A percentile compares a stretch with the other conserved stretches of the same genome.
Conservation (phyloP, 2,888 invertebrate genomes). For the Sarcophaga subvicina region DNA sequence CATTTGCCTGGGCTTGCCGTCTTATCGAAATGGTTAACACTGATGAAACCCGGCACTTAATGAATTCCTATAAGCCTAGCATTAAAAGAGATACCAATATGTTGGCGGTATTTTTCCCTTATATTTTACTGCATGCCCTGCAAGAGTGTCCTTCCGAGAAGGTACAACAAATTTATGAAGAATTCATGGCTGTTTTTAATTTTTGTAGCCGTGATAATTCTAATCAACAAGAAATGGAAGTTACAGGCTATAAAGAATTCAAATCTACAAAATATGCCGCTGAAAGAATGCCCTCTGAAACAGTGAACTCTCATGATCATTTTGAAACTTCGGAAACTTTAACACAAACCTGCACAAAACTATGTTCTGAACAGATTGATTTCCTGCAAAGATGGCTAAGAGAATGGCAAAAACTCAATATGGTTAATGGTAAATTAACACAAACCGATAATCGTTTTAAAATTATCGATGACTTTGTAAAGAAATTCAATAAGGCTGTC, state of each 20-base stretch:
- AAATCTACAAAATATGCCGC: constrained; percentile 74
- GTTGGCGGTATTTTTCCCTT: constrained; percentile 88
- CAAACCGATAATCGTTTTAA: constrained; percentile 72
- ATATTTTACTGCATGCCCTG: constrained; percentile 86
- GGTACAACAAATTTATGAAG: constrained; percentile 82
- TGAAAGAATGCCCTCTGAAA: constrained; percentile 45
- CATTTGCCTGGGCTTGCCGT: constrained; percentile 89
- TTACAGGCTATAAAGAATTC: constrained; percentile 74
- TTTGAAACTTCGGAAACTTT: constrained; percentile 70
- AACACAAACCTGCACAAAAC: constrained; percentile 84
- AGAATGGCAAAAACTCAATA: constrained; percentile 82
- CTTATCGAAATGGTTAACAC: constrained; percentile 85
- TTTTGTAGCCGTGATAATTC: constrained; percentile 70
- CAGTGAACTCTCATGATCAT: constrained; percentile 29
- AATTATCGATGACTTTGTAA: constrained; percentile 79
- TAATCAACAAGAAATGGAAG: constrained; percentile 62
- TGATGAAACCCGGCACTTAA: constrained; percentile 84
- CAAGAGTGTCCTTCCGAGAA: constrained; percentile 82
- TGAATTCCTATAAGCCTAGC: constrained; percentile 88
- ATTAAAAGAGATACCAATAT: constrained; percentile 89
- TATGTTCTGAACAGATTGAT: constrained; percentile 88
- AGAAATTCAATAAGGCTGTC: constrained; percentile 84
- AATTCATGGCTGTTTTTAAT: constrained; percentile 83
- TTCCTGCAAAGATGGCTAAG: constrained; percentile 89
- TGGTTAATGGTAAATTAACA: constrained; percentile 79